Evolutionary conservation across 2,888 invertebrate species (phyloP).

Genomic region (Xanthorhoe designata): DNA sequence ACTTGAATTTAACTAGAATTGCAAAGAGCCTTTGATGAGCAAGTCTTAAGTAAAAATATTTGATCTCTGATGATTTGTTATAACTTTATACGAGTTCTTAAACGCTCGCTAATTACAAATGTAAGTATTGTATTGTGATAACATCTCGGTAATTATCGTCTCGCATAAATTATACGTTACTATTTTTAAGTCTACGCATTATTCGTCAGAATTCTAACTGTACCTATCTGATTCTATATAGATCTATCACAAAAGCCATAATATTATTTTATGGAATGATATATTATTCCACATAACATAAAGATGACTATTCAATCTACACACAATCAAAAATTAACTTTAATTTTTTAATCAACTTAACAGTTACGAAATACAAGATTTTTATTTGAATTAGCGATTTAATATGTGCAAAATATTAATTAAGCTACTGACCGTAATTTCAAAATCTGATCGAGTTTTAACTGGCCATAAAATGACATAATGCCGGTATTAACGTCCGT

Average conservation of each 20-base stretch:
- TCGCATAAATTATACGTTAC: constrained; percentile 15
- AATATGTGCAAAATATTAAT: constrained; percentile 12
- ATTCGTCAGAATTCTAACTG: neutral
- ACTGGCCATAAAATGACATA: constrained; percentile 32
- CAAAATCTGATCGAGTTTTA: constrained; percentile 25
- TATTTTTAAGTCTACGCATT: constrained; percentile 6
- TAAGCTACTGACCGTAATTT: constrained; percentile 16
- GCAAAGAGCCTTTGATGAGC: too few relatives aligned
- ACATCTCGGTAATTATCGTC: constrained; percentile 30
- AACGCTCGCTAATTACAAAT: constrained; percentile 33
- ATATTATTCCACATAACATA: too few relatives aligned
- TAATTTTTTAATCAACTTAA: neutral
- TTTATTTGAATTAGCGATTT: neutral
- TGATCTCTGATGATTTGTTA: neutral
- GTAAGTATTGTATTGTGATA: constrained; percentile 26
- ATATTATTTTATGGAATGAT: too few relatives aligned
- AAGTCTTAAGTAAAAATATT: too few relatives aligned
- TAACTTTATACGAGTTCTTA: constrained; percentile 29
- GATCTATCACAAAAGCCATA: neutral
- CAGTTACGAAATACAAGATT: constrained; percentile 1
- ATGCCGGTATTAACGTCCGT: constrained; percentile 31
- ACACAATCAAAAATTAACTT: too few relatives aligned
- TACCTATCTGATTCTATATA: neutral
- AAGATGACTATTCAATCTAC: too few relatives aligned
- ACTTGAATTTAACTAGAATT: too few relatives aligned